Evolutionary conservation across 2,797 vertebrate genomes (phyloP), one percentile per base, ranked within the genome.

Genomic region (Helarctos malayanus): DNA sequence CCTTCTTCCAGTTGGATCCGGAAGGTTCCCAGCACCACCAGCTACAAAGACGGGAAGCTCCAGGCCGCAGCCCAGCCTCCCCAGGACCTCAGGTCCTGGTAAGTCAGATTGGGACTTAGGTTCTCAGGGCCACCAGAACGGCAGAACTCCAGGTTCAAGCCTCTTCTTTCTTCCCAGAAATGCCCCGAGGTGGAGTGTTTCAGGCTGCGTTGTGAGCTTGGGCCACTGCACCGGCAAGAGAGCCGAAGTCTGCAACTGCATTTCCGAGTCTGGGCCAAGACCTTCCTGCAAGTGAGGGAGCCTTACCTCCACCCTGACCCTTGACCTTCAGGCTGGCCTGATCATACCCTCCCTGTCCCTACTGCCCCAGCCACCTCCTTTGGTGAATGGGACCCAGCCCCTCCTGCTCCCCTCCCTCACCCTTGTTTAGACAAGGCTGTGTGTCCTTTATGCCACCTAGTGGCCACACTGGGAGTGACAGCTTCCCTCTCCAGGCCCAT

Each of bases 111-210:
- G 57, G 35, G 38, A 84, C 25, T 56, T 29, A 57, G 78, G 29
- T 78, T 85, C 69, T 92, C 41, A 81, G 73, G 68, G 59, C 52
- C 73, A 38, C 27, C 57, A 27, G 47, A 49, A 95, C 45, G 78
- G 23, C 83, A 83, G 79, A 63, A 73, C 23, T 54, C 12, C 21
- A 0, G 25, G 3, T 45, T 84, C 94, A 75, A 19, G 54, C 21
- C 16, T 41, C 84, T 14, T 54, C 61, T 81, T 35, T 69, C 82
- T 97, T 88, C 57, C 4, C 79, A 99, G 99, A 99, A 99, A 92
- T 99, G 99, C 95, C 98, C 99, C 2, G 99, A 98, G 32, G 98
- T 98, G 0, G 99, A 99, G 32, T 99, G 99, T 97, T 99, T 99
- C 99, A 97, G 93, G 35, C 97, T 99, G 29, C 98, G 97, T 85